phyloP scores from a whole-genome alignment of 2,888 invertebrate genomes.

The Dasysyrphus albostriatus region DNA sequence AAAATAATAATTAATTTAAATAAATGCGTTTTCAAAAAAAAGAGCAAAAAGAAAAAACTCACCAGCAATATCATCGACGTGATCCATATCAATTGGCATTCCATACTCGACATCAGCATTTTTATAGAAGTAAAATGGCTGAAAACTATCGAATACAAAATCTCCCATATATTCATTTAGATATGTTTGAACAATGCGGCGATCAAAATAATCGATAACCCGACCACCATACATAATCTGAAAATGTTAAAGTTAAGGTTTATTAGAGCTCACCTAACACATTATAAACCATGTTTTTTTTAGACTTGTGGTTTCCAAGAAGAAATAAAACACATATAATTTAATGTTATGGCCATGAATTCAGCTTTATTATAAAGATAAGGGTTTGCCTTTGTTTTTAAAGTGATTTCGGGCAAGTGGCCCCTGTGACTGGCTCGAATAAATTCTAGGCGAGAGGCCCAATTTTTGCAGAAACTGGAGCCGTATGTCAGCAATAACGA shows the following conservation, averaged over 20 bases:
- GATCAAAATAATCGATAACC: conserved; percentile 95
- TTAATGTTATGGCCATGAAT: too few relatives aligned
- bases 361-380: too few relatives aligned
- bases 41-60: conserved; percentile 1
- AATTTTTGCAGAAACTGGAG: too few relatives aligned
- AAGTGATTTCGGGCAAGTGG: too few relatives aligned
- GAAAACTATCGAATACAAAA: conserved; percentile 95
- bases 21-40: background rate
- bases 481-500: too few relatives aligned
- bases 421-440: too few relatives aligned
- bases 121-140: conserved; percentile 94
- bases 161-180: conserved; percentile 98
- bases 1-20: background rate
- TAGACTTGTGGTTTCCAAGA: too few relatives aligned
- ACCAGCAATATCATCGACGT: conserved; percentile 56
- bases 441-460: too few relatives aligned
- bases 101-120: conserved; percentile 91
- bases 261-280: background rate
- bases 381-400: too few relatives aligned
- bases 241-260: background rate
- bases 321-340: too few relatives aligned
- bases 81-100: conserved; percentile 86
- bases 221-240: conserved; percentile 97
- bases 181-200: conserved; percentile 93
- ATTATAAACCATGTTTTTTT: too few relatives aligned